Evolutionary conservation across 2,797 vertebrate genomes (phyloP).

Genomic region (Fundulus diaphanus): DNA sequence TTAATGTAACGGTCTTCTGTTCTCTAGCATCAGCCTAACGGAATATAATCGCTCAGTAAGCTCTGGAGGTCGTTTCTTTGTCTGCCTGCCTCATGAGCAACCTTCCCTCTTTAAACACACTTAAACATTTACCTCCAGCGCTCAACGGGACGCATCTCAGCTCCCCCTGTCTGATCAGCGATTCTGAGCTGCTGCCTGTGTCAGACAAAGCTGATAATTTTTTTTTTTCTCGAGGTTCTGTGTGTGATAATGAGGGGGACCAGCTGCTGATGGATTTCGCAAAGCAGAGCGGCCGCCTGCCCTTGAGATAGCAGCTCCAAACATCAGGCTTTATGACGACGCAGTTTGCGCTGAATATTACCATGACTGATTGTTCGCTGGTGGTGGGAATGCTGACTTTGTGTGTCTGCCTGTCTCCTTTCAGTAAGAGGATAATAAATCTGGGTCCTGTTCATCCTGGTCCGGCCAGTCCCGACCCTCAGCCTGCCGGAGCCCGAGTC

Average conservation of each 20-base stretch:
- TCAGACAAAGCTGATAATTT: conserved; percentile 9
- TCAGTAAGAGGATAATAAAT: conserved; percentile 94
- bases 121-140: conserved; percentile 6
- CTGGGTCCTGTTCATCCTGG: conserved; percentile 91
- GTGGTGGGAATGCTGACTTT: conserved; percentile 20
- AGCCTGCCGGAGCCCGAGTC: conserved; percentile 90
- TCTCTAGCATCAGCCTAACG: not conserved
- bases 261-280: conserved; percentile 21
- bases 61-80: not conserved
- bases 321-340: conserved; percentile 15
- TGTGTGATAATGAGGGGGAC: conserved; percentile 25
- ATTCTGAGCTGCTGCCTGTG: conserved; percentile 20
- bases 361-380: not conserved
- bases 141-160: conserved; percentile 30
- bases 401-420: conserved; percentile 43
- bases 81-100: conserved; percentile 1
- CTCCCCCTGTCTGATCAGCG: conserved; percentile 29
- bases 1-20: not conserved
- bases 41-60: not conserved
- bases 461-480: conserved; percentile 90
- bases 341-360: conserved; percentile 6
- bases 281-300: conserved; percentile 16
- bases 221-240: conserved; percentile 14
- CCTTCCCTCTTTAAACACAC: conserved; percentile 13
- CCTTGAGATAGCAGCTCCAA: conserved; percentile 8